Base-by-base conservation (phyloP, 2,888 invertebrate species). In the Hecatera dysodea region DNA sequence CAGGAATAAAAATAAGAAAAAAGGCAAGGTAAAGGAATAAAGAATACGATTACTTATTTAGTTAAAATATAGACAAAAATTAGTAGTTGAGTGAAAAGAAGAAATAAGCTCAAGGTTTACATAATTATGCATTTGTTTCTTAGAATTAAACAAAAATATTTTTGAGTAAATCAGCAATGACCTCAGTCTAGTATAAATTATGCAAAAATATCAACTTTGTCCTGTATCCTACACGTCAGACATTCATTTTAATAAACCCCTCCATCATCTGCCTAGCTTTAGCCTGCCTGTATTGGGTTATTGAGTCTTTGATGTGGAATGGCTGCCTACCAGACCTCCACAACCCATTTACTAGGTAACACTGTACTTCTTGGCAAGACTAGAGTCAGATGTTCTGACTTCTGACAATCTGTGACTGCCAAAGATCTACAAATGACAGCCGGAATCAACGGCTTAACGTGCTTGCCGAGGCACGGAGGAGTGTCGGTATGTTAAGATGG, bases 171-270 rank as follows among this genome's bases (percentile, higher is more conserved):
- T 27, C n/a, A 29, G 9, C 4, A 11, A 8, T 15, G 55, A 74
- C 72, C 46, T 74, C 7, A 22, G 15, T 33, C 27, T 22, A 42
- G 3, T 19, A 0, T 19, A 33, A 72, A 33, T 22, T 22, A 36
- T 65, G 48, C 11, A 29, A 42, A 71, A 46, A 11, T 29, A 29
- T 24, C 12, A 17, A 33, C 19, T 44, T 44, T 3, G n/a, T n/a
- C 8, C 36, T 11, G 15, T 27, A 0, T 60, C 61, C 1, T 12
- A 1, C 11, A 15, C 4, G 50, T 24, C 15, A 27, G 42, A 65
- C 19, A 72, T 72, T 48, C 1, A 56, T 44, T 27, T 75, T 44
- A 56, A 65, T 73, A 46, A n/a, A 71, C n/a, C 11, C 2, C 27
- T 61, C 6, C 11, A n/a, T n/a, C n/a, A n/a, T n/a, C n/a, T n/a